Evolutionary conservation across 2,113 vertebrate species (phyloP), one percentile per base, ranked within the genome.

Genomic region (Collichthys lucidus): DNA sequence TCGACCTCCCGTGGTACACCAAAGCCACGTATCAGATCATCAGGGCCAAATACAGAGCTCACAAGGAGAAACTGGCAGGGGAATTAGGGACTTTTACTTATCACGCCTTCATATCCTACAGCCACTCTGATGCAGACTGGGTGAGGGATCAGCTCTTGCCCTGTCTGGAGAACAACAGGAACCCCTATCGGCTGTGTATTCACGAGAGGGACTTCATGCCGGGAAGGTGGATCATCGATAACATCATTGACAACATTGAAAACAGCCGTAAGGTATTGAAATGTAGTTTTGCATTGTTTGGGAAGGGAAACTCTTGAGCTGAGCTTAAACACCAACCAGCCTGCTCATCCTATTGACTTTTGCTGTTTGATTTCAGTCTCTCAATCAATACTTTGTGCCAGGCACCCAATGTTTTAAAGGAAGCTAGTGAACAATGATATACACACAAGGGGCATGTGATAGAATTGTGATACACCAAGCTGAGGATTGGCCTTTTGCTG

Each of bases 161-260:
- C 16, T 92, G 90, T 52, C 52, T 97, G 77, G 96, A 97, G 86
- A 92, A 81, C 75, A 63, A 66, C n/a, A 66, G 9, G 7, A 95
- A 96, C 0, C 94, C 96, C 0, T 97, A 96, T 64, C 91, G 93
- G 4, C 71, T 97, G 35, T 97, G 96, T 71, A 96, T 97, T 60
- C 96, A 97, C 8, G 96, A 97, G 86, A 90, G 96, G 53, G 96
- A 97, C 90, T 97, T 97, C 84, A 94, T 90, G 40, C 96, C 96
- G 4, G 96, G 96, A 29, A 94, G 87, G 14, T 97, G 96, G 96
- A 96, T 97, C 82, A 97, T 97, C 2, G 96, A 97, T 63, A 97
- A 97, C 92, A 97, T 97, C 73, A 96, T 97, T 24, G 96, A 97
- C 12, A 96, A 96, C 88, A 97, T 97, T 0, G 96, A 97, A 90